Percentiles rank a stretch among this genome's conserved stretches.
Evolutionary conservation across 2,888 invertebrate genomes (phyloP).

Genomic region (Lochmaea capreae): DNA sequence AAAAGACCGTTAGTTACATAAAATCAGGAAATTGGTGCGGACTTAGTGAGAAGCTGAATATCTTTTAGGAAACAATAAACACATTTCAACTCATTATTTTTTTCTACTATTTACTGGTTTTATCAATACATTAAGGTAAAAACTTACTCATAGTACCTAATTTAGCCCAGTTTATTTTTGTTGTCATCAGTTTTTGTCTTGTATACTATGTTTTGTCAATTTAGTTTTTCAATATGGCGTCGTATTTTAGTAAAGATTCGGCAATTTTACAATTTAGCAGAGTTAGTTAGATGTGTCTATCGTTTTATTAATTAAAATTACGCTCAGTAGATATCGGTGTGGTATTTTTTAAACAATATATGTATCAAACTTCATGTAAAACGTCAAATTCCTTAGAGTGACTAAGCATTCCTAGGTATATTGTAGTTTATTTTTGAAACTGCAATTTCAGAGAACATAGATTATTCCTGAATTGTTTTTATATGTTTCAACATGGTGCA

Average conservation of each 20-base stretch:
- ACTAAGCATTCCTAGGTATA: constrained; percentile 32
- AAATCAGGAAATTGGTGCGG: constrained; percentile 47
- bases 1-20: constrained; percentile 49
- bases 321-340: not conserved
- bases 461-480: not conserved
- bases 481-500: not conserved
- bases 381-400: constrained; percentile 23
- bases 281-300: constrained; percentile 25
- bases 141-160: constrained; percentile 4
- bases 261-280: constrained; percentile 42
- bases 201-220: constrained; percentile 53
- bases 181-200: constrained; percentile 45
- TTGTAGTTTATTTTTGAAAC: constrained; percentile 10
- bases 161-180: constrained; percentile 33
- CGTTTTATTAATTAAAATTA: constrained; percentile 12
- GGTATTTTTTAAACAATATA: constrained; percentile 7
- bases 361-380: constrained; percentile 2
- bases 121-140: constrained; percentile 30
- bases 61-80: constrained; percentile 39
- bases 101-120: constrained; percentile 15
- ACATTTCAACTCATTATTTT: constrained; percentile 18
- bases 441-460: not conserved
- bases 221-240: constrained; percentile 58
- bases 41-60: constrained; percentile 32
- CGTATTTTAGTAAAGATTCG: constrained; percentile 54